phyloP scores from a whole-genome alignment of 2,113 vertebrate species.

The Trematocara zebra region DNA sequence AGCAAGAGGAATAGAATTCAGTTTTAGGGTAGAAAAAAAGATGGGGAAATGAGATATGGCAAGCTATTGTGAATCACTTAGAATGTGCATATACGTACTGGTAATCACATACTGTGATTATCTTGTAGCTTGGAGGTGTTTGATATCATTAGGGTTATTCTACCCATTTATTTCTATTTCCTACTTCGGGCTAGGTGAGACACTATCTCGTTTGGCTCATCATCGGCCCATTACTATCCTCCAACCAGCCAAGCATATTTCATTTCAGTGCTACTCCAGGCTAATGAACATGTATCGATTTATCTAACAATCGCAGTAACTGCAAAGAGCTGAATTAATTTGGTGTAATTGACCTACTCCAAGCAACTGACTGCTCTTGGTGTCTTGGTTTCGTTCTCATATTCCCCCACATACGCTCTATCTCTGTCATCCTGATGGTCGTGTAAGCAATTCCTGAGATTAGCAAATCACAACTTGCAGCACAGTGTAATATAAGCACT shows the following conservation, averaged over 20 bases:
- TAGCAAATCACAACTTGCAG: neutral
- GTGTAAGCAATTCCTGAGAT: slow-evolving; percentile 8
- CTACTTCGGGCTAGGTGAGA: slow-evolving; percentile 16
- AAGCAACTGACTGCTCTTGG: slow-evolving; percentile 32
- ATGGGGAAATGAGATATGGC: neutral
- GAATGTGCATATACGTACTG: slow-evolving; percentile 5
- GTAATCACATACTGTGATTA: slow-evolving; percentile 30
- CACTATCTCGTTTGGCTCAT: slow-evolving; percentile 40
- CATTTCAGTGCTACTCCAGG: slow-evolving; percentile 35
- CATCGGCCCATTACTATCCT: slow-evolving; percentile 35
- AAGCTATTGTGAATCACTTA: neutral
- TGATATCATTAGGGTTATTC: slow-evolving; percentile 21
- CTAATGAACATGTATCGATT: slow-evolving; percentile 60
- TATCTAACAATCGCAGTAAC: slow-evolving; percentile 43
- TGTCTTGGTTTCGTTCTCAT: neutral
- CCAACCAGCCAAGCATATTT: slow-evolving; percentile 28
- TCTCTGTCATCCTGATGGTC: neutral
- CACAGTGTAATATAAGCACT: neutral
- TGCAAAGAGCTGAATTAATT: slow-evolving; percentile 55
- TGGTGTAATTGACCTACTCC: slow-evolving; percentile 44
- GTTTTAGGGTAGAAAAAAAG: neutral
- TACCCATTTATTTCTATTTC: slow-evolving; percentile 28
- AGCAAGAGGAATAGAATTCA: neutral
- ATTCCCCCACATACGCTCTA: neutral
- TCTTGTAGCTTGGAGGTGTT: slow-evolving; percentile 21